phyloP scores from a whole-genome alignment of 2,797 vertebrate species.

The Coregonus ussuriensis region DNA sequence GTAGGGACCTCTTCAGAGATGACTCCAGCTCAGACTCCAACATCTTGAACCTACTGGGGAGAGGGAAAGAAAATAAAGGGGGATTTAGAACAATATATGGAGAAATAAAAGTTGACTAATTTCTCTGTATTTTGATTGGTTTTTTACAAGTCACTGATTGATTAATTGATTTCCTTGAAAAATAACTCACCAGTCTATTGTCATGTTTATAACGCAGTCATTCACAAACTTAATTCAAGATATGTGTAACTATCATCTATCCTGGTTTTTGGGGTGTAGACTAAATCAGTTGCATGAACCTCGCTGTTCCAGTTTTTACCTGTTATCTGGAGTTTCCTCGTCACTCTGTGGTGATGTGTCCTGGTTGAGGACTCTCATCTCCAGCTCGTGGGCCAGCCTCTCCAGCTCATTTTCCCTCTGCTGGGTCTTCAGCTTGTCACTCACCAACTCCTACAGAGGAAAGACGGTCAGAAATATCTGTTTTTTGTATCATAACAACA shows the following conservation, averaged over 20 bases:
- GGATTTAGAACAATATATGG: background rate
- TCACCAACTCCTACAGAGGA: conserved; percentile 85
- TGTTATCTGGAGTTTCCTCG: conserved; percentile 79
- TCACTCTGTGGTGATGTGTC: conserved; percentile 76
- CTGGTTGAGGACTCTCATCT: conserved; percentile 86
- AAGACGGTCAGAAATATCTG: background rate
- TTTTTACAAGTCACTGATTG: background rate
- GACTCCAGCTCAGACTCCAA: conserved; percentile 89
- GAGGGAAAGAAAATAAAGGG: background rate
- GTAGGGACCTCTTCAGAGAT: conserved; percentile 87
- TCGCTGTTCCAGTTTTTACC: conserved; percentile 58
- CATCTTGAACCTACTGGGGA: conserved; percentile 83
- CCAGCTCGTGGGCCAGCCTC: conserved; percentile 84
- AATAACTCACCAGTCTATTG: background rate
- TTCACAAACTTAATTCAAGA: too few species aligned
- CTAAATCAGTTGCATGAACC: too few species aligned
- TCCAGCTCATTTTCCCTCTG: conserved; percentile 90
- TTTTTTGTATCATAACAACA: background rate
- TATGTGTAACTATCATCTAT: too few species aligned
- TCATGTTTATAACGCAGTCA: background rate
- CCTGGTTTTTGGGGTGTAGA: too few species aligned
- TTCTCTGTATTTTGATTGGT: background rate
- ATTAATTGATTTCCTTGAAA: too few species aligned
- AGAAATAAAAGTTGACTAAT: background rate
- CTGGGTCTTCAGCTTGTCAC: conserved; percentile 88